These are phyloP conservation scores for Hypotaenidia philippensis DNA, from an alignment of 2,797 vertebrate species.

Conservation along the genomic window DNA sequence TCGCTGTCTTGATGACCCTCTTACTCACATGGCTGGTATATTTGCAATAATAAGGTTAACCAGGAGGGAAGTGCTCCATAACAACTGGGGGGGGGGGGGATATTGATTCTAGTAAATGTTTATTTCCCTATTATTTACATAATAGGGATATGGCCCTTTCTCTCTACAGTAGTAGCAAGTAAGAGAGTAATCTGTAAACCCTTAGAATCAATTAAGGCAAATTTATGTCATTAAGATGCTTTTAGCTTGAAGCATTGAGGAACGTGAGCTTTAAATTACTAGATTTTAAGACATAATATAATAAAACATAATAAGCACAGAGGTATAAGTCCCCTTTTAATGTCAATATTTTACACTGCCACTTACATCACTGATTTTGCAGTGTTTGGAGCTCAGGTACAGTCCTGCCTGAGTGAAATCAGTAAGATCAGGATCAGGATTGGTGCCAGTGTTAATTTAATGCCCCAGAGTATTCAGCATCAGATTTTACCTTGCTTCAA, in stretches of 20 bases:
- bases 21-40: neutral
- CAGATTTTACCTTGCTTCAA: neutral
- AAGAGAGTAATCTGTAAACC: neutral
- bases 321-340: neutral
- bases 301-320: neutral
- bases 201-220: neutral
- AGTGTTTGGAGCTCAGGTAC: neutral
- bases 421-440: neutral
- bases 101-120: neutral
- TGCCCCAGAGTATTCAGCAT: neutral
- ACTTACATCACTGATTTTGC: neutral
- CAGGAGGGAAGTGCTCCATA: neutral
- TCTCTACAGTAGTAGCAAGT: neutral
- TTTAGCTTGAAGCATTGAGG: neutral
- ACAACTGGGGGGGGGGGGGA: accelerated
- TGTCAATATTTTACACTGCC: neutral
- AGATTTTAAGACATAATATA: neutral
- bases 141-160: neutral
- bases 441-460: neutral
- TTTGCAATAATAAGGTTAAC: neutral
- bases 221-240: neutral
- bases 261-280: neutral
- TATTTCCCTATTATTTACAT: neutral
- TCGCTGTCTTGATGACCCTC: neutral
- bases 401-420: neutral